Base-by-base conservation (phyloP, 2,113 vertebrate genomes). In the Catagonus wagneri region DNA sequence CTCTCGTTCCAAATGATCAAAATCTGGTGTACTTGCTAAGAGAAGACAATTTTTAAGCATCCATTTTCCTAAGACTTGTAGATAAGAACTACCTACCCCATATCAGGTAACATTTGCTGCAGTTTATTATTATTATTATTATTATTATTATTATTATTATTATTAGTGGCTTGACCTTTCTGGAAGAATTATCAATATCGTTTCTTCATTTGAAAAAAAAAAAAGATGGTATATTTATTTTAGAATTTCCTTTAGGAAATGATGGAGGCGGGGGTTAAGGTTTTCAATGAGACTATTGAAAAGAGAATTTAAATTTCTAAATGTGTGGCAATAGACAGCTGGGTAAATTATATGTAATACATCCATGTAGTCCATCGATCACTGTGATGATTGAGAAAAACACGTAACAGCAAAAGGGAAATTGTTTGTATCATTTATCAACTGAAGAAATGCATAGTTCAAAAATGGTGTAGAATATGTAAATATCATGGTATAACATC, bases 61-160 rank as follows among this genome's bases (percentile, higher is more conserved):
- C n/a, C 22, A 5, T 36, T 95, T 97, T 20, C 63, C 74, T 63
- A 74, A 92, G 58, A 61, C 2, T 83, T 56, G 10, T 17, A 95
- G 96, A 90, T 78, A 36, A 89, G 29, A 83, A 13, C 10, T 83
- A 44, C 89, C 32, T 97, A 83, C 92, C 61, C 90, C 65, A 75
- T 23, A 32, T 29, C 68, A 85, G 74, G 83, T 61, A 12, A 89
- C 3, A 75, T 58, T 93, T 25, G 66, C 23, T 85, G 50, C 50
- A 75, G n/a, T n/a, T n/a, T n/a, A n/a, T n/a, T n/a, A n/a, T n/a
- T n/a, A n/a, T n/a, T n/a, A n/a, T n/a, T n/a, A n/a, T n/a, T n/a
- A n/a, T n/a, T n/a, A n/a, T n/a, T n/a, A n/a, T n/a, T n/a, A n/a
- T n/a, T n/a, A n/a, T n/a, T n/a, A n/a, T n/a, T n/a, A n/a, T n/a